Conservation (phyloP, 2,797 vertebrate species). For the Spinus olivaceus region DNA sequence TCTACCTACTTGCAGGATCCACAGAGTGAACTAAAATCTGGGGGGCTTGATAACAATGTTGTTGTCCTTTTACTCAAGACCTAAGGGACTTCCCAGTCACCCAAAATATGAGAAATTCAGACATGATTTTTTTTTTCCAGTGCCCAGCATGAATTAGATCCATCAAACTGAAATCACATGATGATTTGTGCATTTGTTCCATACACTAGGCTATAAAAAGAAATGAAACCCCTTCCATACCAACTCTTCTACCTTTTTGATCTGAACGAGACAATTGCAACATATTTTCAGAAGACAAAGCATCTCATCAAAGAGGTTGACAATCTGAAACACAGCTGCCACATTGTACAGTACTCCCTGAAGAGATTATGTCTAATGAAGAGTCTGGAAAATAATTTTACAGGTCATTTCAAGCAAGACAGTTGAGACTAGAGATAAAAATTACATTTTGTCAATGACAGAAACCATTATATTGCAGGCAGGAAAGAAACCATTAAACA, state of each 20-base stretch:
- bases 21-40: neutral
- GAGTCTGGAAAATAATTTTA: constrained; percentile 56
- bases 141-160: neutral
- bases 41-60: neutral
- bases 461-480: neutral
- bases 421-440: constrained; percentile 31
- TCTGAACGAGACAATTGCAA: neutral
- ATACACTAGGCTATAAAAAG: neutral
- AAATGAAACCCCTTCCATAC: neutral
- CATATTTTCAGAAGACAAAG: neutral
- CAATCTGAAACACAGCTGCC: constrained; percentile 30
- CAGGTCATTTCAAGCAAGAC: constrained; percentile 55
- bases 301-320: neutral
- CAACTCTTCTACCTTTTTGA: neutral
- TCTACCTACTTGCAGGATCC: neutral
- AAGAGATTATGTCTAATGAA: constrained; percentile 56
- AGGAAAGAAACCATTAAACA: neutral
- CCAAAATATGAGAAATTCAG: neutral
- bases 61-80: neutral
- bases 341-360: constrained; percentile 18
- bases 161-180: neutral
- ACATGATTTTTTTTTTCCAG: neutral
- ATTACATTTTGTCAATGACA: neutral
- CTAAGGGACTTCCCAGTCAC: neutral
- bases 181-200: neutral